Percentiles rank a stretch among this genome's conserved stretches.
Conservation (phyloP, 2,888 invertebrate genomes). For the Epinotia bilunana region DNA sequence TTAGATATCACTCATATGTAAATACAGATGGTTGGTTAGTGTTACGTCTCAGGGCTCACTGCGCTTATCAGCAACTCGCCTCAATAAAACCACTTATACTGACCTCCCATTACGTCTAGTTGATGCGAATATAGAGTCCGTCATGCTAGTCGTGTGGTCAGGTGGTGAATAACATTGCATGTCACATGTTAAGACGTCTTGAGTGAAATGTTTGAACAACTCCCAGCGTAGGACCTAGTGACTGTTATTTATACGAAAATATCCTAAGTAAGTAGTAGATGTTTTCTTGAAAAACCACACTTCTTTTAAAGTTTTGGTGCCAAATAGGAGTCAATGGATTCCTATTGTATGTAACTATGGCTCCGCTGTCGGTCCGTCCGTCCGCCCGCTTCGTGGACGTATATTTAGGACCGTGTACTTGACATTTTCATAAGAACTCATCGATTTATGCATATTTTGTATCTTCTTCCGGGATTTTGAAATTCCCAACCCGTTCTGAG, state of each 20-base stretch:
- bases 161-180: neutral
- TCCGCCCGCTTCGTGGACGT: no score
- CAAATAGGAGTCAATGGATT: neutral
- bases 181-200: neutral
- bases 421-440: no score
- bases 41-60: neutral
- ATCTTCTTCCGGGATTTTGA: no score
- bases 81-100: neutral
- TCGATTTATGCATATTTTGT: no score
- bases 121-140: neutral
- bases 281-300: no score
- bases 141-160: neutral
- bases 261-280: no score
- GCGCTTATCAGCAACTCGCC: neutral
- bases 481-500: no score
- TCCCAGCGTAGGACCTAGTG: neutral
- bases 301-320: no score
- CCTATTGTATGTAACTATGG: no score
- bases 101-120: neutral
- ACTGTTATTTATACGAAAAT: no score
- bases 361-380: no score
- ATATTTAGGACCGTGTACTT: no score
- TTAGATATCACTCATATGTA: constrained; percentile 11
- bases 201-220: constrained; percentile 1
- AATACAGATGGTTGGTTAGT: constrained; percentile 6